Conservation (phyloP, 1,140 invertebrate species). For the Drosophila quadrilineata region DNA sequence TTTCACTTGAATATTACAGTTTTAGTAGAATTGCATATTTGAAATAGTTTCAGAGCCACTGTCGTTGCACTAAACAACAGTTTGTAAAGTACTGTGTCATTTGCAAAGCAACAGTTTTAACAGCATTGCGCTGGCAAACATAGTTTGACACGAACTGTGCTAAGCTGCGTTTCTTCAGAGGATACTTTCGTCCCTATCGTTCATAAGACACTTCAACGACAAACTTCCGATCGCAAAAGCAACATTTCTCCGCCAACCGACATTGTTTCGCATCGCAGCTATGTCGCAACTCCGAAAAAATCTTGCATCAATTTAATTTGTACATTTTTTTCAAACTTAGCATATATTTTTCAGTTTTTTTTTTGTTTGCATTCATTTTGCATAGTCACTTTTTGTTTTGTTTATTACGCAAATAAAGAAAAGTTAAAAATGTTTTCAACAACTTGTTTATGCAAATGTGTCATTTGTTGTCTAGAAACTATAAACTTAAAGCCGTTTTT, state of each 20-base stretch:
- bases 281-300: slow-evolving; percentile 26
- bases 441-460: slow-evolving; percentile 31
- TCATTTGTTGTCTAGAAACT: slow-evolving; percentile 51
- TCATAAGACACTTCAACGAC: no score
- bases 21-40: background rate
- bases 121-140: background rate
- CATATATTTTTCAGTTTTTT: slow-evolving; percentile 30
- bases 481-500: slow-evolving; percentile 70
- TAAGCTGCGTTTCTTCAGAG: no score
- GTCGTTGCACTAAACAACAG: background rate
- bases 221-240: no score
- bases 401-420: slow-evolving; percentile 35
- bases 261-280: background rate
- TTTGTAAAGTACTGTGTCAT: background rate
- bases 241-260: no score
- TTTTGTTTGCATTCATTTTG: slow-evolving; percentile 12
- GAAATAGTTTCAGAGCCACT: background rate
- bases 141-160: background rate
- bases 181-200: no score
- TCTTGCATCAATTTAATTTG: slow-evolving; percentile 53
- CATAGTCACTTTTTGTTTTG: background rate
- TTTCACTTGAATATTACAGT: no score
- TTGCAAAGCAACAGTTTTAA: background rate
- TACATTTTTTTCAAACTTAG: no score
- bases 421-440: slow-evolving; percentile 42